phyloP scores from a whole-genome alignment of 2,888 invertebrate species.

The Brenthis daphne region DNA sequence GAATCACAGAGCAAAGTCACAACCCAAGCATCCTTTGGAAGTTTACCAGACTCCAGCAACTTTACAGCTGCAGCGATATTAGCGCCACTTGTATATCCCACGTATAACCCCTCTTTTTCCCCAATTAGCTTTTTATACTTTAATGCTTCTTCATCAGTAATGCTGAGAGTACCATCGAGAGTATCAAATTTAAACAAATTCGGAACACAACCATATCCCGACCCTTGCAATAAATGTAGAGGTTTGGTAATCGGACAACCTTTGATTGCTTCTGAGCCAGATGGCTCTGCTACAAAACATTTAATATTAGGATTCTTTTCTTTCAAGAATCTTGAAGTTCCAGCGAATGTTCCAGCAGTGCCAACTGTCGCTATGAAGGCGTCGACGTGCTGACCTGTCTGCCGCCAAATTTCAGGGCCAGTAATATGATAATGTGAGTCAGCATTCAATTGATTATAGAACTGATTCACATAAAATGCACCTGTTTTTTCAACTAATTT shows the following conservation, averaged over 20 bases:
- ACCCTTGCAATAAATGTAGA: conserved; percentile 72
- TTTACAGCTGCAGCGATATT: conserved; percentile 73
- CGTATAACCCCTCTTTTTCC: conserved; percentile 69
- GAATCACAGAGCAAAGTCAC: conserved; percentile 69
- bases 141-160: conserved; percentile 67
- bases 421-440: conserved; percentile 68
- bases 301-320: conserved; percentile 64
- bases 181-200: conserved; percentile 65
- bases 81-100: conserved; percentile 74
- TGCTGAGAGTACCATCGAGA: conserved; percentile 67
- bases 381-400: conserved; percentile 70
- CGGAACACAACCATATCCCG: conserved; percentile 72
- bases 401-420: conserved; percentile 75
- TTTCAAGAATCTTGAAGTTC: conserved; percentile 67
- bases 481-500: conserved; percentile 59
- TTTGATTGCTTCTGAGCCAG: conserved; percentile 68
- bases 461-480: conserved; percentile 72
- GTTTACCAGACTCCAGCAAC: conserved; percentile 62
- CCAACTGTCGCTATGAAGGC: conserved; percentile 72
- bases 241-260: conserved; percentile 70
- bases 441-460: conserved; percentile 62
- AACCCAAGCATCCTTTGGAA: conserved; percentile 70
- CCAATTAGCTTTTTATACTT: conserved; percentile 65
- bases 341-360: conserved; percentile 70
- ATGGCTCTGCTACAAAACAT: conserved; percentile 68